Percentiles rank a stretch among this genome's conserved stretches.
These are phyloP conservation scores for Suricata suricatta DNA, from an alignment of 2,113 vertebrate genomes.

Conservation along the genomic window DNA sequence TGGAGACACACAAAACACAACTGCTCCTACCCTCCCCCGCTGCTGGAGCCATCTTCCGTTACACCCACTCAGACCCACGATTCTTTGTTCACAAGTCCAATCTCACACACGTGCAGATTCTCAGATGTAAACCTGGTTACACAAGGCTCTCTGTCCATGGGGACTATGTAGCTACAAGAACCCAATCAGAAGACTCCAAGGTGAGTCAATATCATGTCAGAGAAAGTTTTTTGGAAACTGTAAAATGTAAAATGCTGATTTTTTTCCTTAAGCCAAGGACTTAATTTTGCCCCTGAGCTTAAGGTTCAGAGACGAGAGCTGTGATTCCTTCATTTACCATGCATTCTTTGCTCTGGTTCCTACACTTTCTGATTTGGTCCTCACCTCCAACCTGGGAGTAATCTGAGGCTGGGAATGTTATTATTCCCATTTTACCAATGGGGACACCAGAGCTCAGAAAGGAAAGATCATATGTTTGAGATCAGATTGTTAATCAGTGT, in stretches of 20 bases:
- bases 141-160: neutral
- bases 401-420: neutral
- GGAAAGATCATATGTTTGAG: neutral
- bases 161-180: neutral
- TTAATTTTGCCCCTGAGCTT: neutral
- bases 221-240: neutral
- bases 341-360: neutral
- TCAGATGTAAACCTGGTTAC: neutral
- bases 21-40: neutral
- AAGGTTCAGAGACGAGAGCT: neutral
- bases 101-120: neutral
- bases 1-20: neutral
- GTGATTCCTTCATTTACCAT: neutral
- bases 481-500: neutral
- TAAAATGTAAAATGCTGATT: neutral
- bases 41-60: neutral
- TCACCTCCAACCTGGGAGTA: neutral
- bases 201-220: neutral
- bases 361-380: neutral
- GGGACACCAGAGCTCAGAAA: neutral
- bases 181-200: neutral
- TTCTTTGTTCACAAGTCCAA: neutral
- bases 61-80: neutral
- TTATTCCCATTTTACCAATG: neutral
- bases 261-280: neutral